Conservation (phyloP, 53 echinoderm and acorn worm genomes). For the Luidia sarsii region DNA sequence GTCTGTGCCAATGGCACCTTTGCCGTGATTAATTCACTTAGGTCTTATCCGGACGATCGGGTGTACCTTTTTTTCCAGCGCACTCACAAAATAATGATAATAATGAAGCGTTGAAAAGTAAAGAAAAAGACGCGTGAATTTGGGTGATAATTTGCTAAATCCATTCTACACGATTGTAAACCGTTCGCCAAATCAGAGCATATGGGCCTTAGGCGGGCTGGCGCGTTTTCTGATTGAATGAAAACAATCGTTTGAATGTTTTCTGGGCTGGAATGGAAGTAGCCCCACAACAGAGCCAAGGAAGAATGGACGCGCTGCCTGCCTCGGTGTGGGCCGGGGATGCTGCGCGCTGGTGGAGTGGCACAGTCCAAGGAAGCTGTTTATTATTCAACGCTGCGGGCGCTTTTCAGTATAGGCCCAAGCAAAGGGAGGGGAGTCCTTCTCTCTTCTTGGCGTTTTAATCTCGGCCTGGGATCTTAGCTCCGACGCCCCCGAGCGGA, state of each 20-base stretch:
- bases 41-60: constrained; percentile 25
- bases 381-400: constrained; percentile 57
- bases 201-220: constrained; percentile 9
- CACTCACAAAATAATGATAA: neutral
- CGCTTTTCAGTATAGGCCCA: constrained; percentile 15
- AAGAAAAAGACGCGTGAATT: neutral
- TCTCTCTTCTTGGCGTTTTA: too few species aligned
- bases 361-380: constrained; percentile 4
- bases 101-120: too few species aligned
- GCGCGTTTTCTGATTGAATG: constrained; percentile 38
- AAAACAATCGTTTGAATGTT: constrained; percentile 53
- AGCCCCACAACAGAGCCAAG: too few species aligned
- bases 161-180: constrained; percentile 8
- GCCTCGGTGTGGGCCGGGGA: too few species aligned
- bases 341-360: too few species aligned
- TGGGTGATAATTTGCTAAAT: constrained; percentile 30
- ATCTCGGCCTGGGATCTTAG: constrained; percentile 30
- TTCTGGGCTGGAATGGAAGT: too few species aligned
- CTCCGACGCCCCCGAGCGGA: neutral
- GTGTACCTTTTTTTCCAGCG: neutral
- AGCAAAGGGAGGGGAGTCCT: too few species aligned
- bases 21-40: constrained; percentile 34
- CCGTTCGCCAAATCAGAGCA: constrained; percentile 20
- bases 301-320: neutral
- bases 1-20: constrained; percentile 22